Evolutionary conservation across 2,113 vertebrate genomes (phyloP), one percentile per base, ranked within the genome.

Genomic region (Muntiacus reevesi): DNA sequence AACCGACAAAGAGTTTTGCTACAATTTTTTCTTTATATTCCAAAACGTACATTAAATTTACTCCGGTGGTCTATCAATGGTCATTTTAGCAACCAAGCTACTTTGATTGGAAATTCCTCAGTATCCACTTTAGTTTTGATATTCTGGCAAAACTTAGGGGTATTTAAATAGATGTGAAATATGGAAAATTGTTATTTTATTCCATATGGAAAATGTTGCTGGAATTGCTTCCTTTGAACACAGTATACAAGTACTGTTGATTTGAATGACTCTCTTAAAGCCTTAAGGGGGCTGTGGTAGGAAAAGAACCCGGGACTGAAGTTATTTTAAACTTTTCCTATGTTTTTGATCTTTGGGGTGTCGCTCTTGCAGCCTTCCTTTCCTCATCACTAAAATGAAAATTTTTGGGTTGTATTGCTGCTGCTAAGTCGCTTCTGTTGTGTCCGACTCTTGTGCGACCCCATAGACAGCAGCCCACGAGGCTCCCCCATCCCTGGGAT

Each of bases 1-100:
- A 85, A 87, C 71, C 52, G 94, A 95, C 95, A 94, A 55, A 57
- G 83, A 96, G 85, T 98, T 95, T 88, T 89, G 33, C 4, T 85
- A 28, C n/a, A 8, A 2, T 50, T 62, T 57, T 79, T 91, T 11
- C n/a, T 86, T 95, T 89, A 33, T 14, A 40, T 86, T 78, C 85
- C 47, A 57, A 33, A 90, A 30, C 57, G 81, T 55, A 55, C 16
- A 81, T 94, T 59, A 74, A 64, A 47, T 84, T 96, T 74, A 81
- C 84, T 87, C 11, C 79, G 5, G 19, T 86, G 19, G 4, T 57
- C 78, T 86, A 23, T 33, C 60, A 81, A 0, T 94, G 43, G 36
- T 86, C 25, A 40, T 60, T 95, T 94, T 96, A 91, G 82, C n/a
- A 87, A 62, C 10, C 27, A 47, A 67, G 43, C 40, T 92, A 45